Percentiles rank a stretch among this genome's conserved stretches.
Evolutionary conservation across 2,113 vertebrate genomes (phyloP).

Genomic region (Saguinus imperator): DNA sequence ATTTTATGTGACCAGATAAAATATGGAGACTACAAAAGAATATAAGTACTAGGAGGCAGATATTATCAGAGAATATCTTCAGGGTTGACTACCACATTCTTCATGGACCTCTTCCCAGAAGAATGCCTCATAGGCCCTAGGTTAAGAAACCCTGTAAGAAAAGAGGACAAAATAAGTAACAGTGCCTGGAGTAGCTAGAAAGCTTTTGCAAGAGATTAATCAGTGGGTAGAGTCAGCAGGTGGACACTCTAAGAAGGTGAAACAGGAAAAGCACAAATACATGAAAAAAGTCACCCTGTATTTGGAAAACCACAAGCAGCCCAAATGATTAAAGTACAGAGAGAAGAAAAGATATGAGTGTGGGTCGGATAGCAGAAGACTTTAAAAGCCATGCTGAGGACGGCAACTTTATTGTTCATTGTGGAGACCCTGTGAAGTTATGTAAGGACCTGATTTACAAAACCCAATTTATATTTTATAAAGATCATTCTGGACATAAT

Average conservation of each 20-base stretch:
- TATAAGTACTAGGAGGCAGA: background rate
- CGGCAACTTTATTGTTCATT: background rate
- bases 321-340: background rate
- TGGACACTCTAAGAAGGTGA: background rate
- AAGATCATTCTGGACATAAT: background rate
- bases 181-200: background rate
- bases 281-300: background rate
- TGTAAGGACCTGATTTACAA: background rate
- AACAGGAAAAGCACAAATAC: background rate
- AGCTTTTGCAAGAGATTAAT: background rate
- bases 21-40: background rate
- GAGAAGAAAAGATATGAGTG: background rate
- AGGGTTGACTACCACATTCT: background rate
- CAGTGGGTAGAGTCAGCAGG: background rate
- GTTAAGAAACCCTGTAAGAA: background rate
- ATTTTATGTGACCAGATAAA: background rate
- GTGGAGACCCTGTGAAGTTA: background rate
- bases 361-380: background rate
- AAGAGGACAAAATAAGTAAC: background rate
- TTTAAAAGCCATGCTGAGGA: background rate
- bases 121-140: background rate
- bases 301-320: background rate
- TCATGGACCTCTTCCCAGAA: background rate
- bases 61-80: background rate
- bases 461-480: background rate